These are phyloP conservation scores for Gymnorhina tibicen DNA, from an alignment of 2,113 vertebrate genomes.

Conservation along the genomic window DNA sequence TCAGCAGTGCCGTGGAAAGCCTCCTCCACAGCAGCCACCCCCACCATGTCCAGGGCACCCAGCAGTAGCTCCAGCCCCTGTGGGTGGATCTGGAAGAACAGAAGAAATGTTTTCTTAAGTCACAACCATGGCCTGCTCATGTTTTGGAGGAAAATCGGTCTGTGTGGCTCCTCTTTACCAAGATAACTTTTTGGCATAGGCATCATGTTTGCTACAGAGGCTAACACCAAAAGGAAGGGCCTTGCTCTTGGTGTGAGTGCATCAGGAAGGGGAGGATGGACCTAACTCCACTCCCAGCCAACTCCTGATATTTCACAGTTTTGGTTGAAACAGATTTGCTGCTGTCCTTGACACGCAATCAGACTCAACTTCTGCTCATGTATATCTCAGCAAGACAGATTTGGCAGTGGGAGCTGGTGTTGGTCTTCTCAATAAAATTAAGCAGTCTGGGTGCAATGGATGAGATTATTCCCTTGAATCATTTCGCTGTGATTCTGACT, in stretches of 20 bases:
- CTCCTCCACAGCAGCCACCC: not conserved
- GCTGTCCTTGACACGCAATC: constrained; percentile 15
- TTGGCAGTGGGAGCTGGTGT: constrained; percentile 32
- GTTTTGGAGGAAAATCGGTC: not conserved
- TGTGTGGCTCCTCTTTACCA: not conserved
- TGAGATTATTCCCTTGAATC: constrained; percentile 52
- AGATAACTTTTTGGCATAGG: not conserved
- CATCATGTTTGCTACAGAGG: not conserved
- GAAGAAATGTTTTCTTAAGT: not conserved
- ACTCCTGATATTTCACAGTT: not conserved
- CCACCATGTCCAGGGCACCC: not conserved
- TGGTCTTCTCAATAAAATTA: constrained; percentile 53
- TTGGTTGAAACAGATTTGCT: not conserved
- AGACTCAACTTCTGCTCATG: constrained; percentile 5
- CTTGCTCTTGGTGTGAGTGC: not conserved
- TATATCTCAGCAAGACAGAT: constrained; percentile 31
- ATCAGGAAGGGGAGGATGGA: not conserved
- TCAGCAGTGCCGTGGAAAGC: not conserved
- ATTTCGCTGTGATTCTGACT: constrained; percentile 26
- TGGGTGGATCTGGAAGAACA: not conserved
- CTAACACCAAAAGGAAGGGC: not conserved
- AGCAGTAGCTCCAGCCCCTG: not conserved
- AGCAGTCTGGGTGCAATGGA: constrained; percentile 43
- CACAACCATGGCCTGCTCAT: not conserved
- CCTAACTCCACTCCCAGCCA: not conserved